Evolutionary conservation across 2,797 vertebrate species (phyloP), one percentile per base, ranked within the genome.

Genomic region (Pseudomugil gertrudae): DNA sequence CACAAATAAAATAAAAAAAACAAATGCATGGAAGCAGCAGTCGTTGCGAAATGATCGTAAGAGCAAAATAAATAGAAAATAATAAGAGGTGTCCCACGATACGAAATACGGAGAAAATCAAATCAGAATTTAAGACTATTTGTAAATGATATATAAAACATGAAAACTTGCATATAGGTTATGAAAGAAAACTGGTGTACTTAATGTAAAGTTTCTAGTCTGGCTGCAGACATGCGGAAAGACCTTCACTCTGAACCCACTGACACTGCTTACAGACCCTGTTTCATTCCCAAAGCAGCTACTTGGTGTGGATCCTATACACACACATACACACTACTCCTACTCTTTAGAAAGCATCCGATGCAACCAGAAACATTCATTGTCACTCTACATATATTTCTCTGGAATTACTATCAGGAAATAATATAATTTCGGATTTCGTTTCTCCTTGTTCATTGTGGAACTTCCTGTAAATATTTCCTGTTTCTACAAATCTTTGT

Each of bases 361-460:
- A 52, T 67, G 54, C 74, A 65, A 65, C 72, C 72, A 35, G 62
- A 76, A 67, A 73, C 85, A 87, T 74, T 87, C 85, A 83, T 80
- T 79, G 70, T 73, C 57, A 57, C 74, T 67, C 66, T 60, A 51
- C 72, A 66, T 64, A 77, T 70, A 64, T 62, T 68, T 59, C 59
- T 83, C 65, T 56, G 57, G 73, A 57, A 57, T 76, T 73, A 55
- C 60, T 29, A 69, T 61, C 72, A 47, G 29, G 2, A 53, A 1
- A 32, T 63, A 52, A 36, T 54, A 53, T 74, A 7, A n/a, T 11
- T 23, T 51, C 23, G 43, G 53, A 36, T 51, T 33, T 17, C 0
- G 1, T 45, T 54, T 54, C 3, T 72, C 27, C 1, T 10, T 9
- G 29, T 29, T 6, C 76, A 54, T 21, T 27, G 35, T 60, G 35